phyloP scores from a whole-genome alignment of 1,140 invertebrate species.

The Latrodectus geometricus region DNA sequence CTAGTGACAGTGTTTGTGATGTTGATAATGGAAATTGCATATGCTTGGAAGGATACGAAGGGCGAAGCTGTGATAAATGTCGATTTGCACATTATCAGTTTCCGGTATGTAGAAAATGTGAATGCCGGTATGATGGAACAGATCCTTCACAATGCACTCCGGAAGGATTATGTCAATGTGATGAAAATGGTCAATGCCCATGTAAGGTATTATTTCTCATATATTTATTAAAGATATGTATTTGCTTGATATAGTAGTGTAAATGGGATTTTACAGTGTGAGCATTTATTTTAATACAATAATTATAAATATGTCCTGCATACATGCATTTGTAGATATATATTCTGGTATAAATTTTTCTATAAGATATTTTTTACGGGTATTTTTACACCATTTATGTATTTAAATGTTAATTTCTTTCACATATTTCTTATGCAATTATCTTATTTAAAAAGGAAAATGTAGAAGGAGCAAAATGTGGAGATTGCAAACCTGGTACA shows the following conservation, averaged over 20 bases:
- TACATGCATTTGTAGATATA: too few relatives aligned
- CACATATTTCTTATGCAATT: too few relatives aligned
- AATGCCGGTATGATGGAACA: slow-evolving; percentile 81
- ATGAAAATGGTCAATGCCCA: slow-evolving; percentile 82
- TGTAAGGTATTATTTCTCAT: slow-evolving; percentile 77
- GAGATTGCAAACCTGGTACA: slow-evolving; percentile 84
- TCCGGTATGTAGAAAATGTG: slow-evolving; percentile 86
- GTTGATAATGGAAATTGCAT: slow-evolving; percentile 80
- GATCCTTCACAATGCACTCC: slow-evolving; percentile 73
- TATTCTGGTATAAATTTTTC: too few relatives aligned
- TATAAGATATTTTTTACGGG: too few relatives aligned
- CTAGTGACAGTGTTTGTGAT: slow-evolving; percentile 78
- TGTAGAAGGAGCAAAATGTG: slow-evolving; percentile 84
- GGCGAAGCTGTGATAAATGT: slow-evolving; percentile 84
- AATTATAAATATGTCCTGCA: too few relatives aligned
- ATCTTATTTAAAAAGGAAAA: slow-evolving; percentile 73
- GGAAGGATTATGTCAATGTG: slow-evolving; percentile 74
- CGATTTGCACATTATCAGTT: slow-evolving; percentile 86
- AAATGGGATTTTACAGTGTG: too few relatives aligned
- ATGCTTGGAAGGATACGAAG: slow-evolving; percentile 84
- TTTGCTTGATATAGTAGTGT: too few relatives aligned
- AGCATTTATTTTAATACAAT: too few relatives aligned
- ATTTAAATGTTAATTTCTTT: too few relatives aligned
- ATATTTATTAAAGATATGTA: background rate
- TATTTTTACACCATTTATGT: too few relatives aligned